Base-by-base conservation (phyloP, 2,113 vertebrate species). In the Erinaceus europaeus region DNA sequence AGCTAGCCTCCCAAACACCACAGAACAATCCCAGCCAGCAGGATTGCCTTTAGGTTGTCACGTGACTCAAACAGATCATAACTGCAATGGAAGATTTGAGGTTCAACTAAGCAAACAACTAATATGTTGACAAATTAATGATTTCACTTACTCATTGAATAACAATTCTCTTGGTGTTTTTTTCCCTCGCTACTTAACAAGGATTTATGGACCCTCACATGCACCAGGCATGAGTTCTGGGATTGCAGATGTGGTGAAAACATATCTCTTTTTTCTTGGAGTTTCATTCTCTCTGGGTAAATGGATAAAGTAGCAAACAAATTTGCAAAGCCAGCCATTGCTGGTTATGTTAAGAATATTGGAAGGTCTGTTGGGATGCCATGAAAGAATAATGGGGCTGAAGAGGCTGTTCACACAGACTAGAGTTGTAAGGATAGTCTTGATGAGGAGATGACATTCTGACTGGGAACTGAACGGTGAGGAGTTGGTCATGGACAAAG, bases 41-140 rank as follows among this genome's bases (percentile, higher is more conserved):
- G 10, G 0, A 29, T 6, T 2, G 4, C 8, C 36, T 23, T 9
- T 29, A 1, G 2, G 21, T 40, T 38, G 18, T 25, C 68, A 25
- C 12, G 3, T 40, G 46, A 68, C 5, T 52, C 68, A 42, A 1
- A 74, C 32, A 38, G 27, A 48, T 83, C 11, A 3, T 55, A 82
- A 75, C 29, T 72, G 9, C n/a, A 79, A 53, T 13, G 27, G 9
- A 7, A 14, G 9, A 55, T 18, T 6, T 53, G 17, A 67, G 32
- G 17, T n/a, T 88, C 64, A 53, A 18, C 15, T 25, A 5, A 9
- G 38, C 42, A 36, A 23, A 20, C 4, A 40, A 75, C 46, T 18
- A 18, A 64, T 52, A 59, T n/a, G 4, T 62, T 17, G 13, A 8
- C 23, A 75, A 68, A 62, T 38, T 21, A 20, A 82, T 62, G 15